These are phyloP conservation scores for Scaptodrosophila latifasciaeformis DNA, from an alignment of 2,888 invertebrate genomes.

Conservation along the genomic window DNA sequence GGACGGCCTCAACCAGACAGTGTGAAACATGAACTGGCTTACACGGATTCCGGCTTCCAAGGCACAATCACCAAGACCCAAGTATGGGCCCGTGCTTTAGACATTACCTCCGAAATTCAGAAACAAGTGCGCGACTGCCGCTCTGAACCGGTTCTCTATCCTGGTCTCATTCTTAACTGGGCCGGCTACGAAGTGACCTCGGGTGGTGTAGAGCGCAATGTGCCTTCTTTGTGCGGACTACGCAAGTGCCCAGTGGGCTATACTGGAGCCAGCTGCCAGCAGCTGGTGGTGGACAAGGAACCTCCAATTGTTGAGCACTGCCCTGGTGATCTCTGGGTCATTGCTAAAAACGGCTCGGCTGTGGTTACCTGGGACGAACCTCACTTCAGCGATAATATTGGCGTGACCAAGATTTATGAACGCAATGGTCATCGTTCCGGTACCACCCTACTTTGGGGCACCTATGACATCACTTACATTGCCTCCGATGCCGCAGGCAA, in stretches of 20 bases:
- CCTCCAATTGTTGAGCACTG: conserved; percentile 92
- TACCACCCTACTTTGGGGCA: conserved; percentile 91
- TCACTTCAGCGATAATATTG: conserved; percentile 91
- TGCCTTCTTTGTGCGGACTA: conserved; percentile 94
- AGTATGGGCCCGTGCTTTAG: conserved; percentile 93
- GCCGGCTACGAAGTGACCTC: conserved; percentile 92
- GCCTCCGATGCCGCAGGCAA: conserved; percentile 95
- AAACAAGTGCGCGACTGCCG: conserved; percentile 95
- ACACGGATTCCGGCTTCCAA: conserved; percentile 94
- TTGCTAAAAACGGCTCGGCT: conserved; percentile 92
- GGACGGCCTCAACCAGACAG: conserved; percentile 91
- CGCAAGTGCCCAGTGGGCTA: conserved; percentile 92
- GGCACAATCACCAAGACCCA: conserved; percentile 95
- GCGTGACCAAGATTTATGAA: conserved; percentile 85
- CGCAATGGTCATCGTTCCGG: conserved; percentile 91
- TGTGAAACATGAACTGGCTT: conserved; percentile 76
- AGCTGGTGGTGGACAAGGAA: conserved; percentile 88
- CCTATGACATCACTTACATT: conserved; percentile 94
- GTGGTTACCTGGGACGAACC: conserved; percentile 95
- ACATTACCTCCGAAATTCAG: conserved; percentile 93
- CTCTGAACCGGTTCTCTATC: conserved; percentile 92
- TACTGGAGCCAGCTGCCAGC: conserved; percentile 88
- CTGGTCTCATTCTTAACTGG: conserved; percentile 91
- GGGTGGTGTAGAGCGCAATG: conserved; percentile 92
- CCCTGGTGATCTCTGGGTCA: conserved; percentile 95